Evolutionary conservation across 2,113 vertebrate genomes (phyloP).

Genomic region (Oxyura jamaicensis): DNA sequence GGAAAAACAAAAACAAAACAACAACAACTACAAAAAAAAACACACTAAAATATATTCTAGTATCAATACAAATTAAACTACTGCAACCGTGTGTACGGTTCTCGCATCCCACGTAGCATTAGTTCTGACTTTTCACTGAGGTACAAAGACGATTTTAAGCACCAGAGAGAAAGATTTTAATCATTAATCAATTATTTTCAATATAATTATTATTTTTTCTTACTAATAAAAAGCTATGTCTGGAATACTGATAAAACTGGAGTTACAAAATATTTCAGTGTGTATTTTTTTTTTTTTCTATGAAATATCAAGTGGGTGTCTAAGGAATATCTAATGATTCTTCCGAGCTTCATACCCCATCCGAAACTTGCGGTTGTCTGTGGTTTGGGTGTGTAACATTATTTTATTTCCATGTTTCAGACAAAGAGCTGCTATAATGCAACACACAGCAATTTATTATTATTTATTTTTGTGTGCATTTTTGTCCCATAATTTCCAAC

Average conservation of each 20-base stretch:
- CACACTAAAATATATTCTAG: background rate
- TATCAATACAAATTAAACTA: background rate
- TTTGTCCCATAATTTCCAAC: background rate
- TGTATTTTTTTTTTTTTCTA: background rate
- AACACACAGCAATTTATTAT: fast-evolving
- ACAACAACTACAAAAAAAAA: too few species aligned
- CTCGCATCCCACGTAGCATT: background rate
- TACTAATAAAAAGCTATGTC: background rate
- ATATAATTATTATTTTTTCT: background rate
- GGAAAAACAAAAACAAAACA: too few species aligned
- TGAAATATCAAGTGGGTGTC: background rate
- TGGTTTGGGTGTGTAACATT: background rate
- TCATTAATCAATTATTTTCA: background rate
- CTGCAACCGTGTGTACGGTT: background rate
- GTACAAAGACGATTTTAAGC: background rate
- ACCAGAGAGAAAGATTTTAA: background rate
- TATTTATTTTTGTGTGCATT: too few species aligned
- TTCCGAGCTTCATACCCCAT: background rate
- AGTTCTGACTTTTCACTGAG: background rate
- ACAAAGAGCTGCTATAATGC: background rate
- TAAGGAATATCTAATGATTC: background rate
- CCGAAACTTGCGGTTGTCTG: background rate
- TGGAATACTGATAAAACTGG: background rate
- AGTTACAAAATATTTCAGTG: background rate
- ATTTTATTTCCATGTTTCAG: background rate